Conservation (phyloP, 2,113 vertebrate genomes). For the Sterrhoptilus dennistouni region DNA sequence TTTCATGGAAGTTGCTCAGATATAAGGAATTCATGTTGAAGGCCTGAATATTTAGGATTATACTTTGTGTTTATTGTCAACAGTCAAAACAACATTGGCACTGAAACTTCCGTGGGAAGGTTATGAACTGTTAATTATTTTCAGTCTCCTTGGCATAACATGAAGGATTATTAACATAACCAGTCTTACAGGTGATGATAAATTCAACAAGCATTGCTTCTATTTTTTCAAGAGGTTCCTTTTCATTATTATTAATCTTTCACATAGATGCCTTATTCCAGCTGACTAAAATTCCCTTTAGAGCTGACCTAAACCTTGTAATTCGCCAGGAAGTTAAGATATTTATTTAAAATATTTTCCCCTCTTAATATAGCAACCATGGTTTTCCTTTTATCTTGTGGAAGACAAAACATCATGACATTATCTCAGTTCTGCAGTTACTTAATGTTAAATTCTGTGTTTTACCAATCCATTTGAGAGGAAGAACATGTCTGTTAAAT, state of each 20-base stretch:
- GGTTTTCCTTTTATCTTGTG: background rate
- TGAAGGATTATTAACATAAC: slow-evolving; percentile 52
- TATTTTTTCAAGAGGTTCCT: background rate
- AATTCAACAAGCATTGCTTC: background rate
- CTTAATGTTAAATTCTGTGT: background rate
- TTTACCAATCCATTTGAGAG: background rate
- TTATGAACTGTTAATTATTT: slow-evolving; percentile 30
- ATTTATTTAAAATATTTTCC: background rate
- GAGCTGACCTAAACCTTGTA: background rate
- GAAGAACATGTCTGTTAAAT: background rate
- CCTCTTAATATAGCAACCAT: background rate
- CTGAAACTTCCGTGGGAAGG: background rate
- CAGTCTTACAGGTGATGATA: slow-evolving; percentile 40
- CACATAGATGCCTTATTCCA: background rate
- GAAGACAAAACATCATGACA: background rate
- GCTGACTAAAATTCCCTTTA: background rate
- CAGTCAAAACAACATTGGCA: background rate
- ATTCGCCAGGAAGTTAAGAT: background rate
- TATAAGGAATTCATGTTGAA: background rate
- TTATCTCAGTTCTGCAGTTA: background rate
- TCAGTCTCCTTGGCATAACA: background rate
- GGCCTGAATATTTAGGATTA: background rate
- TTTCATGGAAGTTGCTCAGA: background rate
- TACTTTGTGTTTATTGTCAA: background rate
- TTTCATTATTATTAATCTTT: slow-evolving; percentile 8